Evolutionary conservation across 1,140 invertebrate species (phyloP).

Genomic region (Littorina saxatilis): DNA sequence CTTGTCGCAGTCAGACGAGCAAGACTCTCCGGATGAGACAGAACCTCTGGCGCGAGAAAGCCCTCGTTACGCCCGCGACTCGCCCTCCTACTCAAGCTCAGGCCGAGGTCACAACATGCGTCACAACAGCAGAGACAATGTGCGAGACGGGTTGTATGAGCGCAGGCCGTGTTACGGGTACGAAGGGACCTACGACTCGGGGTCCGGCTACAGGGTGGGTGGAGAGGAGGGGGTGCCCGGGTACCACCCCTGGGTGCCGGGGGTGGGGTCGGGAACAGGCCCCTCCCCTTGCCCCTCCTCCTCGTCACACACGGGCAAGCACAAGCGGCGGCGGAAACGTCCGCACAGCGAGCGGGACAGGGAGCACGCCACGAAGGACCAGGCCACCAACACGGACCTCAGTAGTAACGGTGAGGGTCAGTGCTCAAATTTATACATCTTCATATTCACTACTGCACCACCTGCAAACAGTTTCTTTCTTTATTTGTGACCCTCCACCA

Average conservation of each 20-base stretch:
- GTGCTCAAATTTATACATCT: not conserved
- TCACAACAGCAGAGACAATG: constrained; percentile 12
- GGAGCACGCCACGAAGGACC: constrained; percentile 51
- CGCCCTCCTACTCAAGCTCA: not conserved
- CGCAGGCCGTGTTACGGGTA: constrained; percentile 4
- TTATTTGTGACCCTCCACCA: no score
- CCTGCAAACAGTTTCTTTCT: no score
- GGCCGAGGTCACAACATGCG: not conserved
- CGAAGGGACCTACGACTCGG: constrained; percentile 10
- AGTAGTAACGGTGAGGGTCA: constrained; percentile 70
- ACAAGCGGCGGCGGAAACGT: constrained; percentile 61
- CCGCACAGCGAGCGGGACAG: constrained; percentile 35
- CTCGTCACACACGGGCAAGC: constrained; percentile 47
- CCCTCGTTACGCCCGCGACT: not conserved
- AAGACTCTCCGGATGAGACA: constrained; percentile 13
- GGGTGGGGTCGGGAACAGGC: no score
- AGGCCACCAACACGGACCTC: constrained; percentile 72
- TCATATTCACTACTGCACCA: no score
- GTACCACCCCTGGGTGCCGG: not conserved
- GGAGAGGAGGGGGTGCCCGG: not conserved
- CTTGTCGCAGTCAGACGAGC: constrained; percentile 18
- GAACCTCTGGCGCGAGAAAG: not conserved
- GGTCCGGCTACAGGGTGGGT: not conserved
- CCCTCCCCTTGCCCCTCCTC: not conserved
- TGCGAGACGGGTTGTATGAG: not conserved